Evolutionary conservation across 1,140 invertebrate genomes (phyloP).

Genomic region (Luehdorfia chinensis): DNA sequence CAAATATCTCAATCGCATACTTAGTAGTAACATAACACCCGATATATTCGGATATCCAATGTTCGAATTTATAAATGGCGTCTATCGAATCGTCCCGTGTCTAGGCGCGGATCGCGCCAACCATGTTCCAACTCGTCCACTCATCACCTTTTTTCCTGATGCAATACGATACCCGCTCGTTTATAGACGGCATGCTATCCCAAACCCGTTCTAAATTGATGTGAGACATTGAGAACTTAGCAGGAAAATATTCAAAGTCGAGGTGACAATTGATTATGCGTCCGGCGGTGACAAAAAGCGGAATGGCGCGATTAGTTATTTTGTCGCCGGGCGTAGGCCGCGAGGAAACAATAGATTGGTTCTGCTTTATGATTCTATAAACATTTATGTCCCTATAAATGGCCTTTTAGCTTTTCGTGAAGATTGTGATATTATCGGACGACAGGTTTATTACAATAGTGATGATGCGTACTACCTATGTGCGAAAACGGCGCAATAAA

Average conservation of each 20-base stretch:
- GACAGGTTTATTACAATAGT: slow-evolving; percentile 61
- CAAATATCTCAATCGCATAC: slow-evolving; percentile 54
- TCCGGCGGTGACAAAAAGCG: slow-evolving; percentile 64
- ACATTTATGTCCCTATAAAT: slow-evolving; percentile 73
- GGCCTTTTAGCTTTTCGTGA: slow-evolving; percentile 63
- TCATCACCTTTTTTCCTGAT: slow-evolving; percentile 71
- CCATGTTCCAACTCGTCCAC: slow-evolving; percentile 46
- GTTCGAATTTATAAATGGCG: slow-evolving; percentile 49
- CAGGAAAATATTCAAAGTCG: slow-evolving; percentile 54
- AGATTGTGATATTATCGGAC: slow-evolving; percentile 65
- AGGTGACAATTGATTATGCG: slow-evolving; percentile 74
- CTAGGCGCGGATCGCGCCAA: slow-evolving; percentile 46
- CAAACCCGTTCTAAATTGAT: slow-evolving; percentile 67
- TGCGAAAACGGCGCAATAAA: slow-evolving; percentile 24
- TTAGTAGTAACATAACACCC: slow-evolving; percentile 49
- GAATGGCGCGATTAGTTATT: slow-evolving; percentile 68
- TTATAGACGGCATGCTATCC: slow-evolving; percentile 57
- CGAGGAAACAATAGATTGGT: slow-evolving; percentile 66
- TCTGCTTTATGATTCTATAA: slow-evolving; percentile 74
- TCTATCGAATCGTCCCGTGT: slow-evolving; percentile 35
- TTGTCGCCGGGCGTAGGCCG: slow-evolving; percentile 53
- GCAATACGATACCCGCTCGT: slow-evolving; percentile 69
- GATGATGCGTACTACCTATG: slow-evolving; percentile 41
- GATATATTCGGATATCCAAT: slow-evolving; percentile 32
- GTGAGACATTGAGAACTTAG: slow-evolving; percentile 43